A percentile compares a stretch with the other conserved stretches of the same genome.
These are phyloP conservation scores for Gastrophryne carolinensis DNA, from an alignment of 2,797 vertebrate species.

Conservation along the genomic window DNA sequence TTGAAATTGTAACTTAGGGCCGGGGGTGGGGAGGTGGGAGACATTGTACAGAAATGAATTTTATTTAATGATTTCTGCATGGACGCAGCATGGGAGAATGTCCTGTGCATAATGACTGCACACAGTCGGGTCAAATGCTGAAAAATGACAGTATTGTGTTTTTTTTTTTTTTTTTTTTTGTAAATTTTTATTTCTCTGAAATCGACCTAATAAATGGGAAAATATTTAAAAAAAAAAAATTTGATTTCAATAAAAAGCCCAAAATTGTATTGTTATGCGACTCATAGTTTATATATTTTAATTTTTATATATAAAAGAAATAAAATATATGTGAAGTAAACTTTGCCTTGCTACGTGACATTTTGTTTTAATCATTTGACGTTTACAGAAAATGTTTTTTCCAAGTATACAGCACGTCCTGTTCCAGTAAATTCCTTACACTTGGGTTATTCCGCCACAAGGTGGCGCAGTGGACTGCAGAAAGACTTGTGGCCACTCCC, in stretches of 20 bases:
- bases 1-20: constrained; percentile 65
- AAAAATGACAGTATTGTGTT: constrained; percentile 72
- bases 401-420: too few species aligned
- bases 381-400: constrained; percentile 70
- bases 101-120: constrained; percentile 73
- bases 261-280: constrained; percentile 16
- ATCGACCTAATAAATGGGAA: constrained; percentile 64
- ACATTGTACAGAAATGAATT: constrained; percentile 78
- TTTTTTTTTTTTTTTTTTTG: constrained; percentile 36
- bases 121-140: constrained; percentile 68
- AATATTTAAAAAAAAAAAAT: neutral
- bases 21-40: too few species aligned
- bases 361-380: constrained; percentile 61
- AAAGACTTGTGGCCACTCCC: too few species aligned
- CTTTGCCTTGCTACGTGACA: constrained; percentile 57
- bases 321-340: constrained; percentile 55
- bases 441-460: too few species aligned
- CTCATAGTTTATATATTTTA: constrained; percentile 27
- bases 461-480: too few species aligned
- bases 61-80: constrained; percentile 82
- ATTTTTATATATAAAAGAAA: constrained; percentile 26
- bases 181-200: constrained; percentile 62
- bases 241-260: constrained; percentile 7
- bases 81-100: constrained; percentile 76
- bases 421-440: too few species aligned